These are phyloP conservation scores for Echinarachnius parma DNA, from an alignment of 53 echinoderm and acorn worm species.

Conservation along the genomic window DNA sequence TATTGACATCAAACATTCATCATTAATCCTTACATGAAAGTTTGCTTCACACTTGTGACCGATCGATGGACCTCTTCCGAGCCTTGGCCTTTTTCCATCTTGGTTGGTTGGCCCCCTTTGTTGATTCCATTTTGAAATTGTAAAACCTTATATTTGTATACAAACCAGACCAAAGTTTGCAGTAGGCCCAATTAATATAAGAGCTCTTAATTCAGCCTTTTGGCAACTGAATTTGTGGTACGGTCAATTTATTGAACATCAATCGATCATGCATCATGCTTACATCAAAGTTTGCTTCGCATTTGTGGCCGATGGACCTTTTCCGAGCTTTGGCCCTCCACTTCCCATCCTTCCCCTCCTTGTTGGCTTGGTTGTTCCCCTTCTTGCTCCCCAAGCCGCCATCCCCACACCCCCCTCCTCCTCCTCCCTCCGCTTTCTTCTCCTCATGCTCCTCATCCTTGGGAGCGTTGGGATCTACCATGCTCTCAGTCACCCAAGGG, in stretches of 20 bases:
- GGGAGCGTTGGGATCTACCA: constrained; percentile 16
- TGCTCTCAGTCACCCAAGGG: constrained; percentile 65
- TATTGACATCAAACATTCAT: no score
- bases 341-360: not conserved
- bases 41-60: constrained; percentile 43
- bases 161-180: no score
- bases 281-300: constrained; percentile 40
- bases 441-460: constrained; percentile 9
- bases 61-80: constrained; percentile 25
- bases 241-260: no score
- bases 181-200: no score
- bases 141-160: no score
- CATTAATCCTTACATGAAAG: constrained; percentile 20
- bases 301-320: constrained; percentile 37
- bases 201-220: no score
- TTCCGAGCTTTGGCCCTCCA: constrained; percentile 10
- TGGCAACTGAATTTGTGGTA: no score
- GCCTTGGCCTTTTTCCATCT: not conserved
- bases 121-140: no score
- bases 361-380: not conserved
- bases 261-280: no score
- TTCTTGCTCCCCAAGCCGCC: not conserved
- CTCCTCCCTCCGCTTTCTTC: not conserved
- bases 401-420: not conserved
- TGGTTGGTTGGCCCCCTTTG: not conserved